phyloP scores from a whole-genome alignment of 2,888 invertebrate genomes.

The Drosophila mettleri region DNA sequence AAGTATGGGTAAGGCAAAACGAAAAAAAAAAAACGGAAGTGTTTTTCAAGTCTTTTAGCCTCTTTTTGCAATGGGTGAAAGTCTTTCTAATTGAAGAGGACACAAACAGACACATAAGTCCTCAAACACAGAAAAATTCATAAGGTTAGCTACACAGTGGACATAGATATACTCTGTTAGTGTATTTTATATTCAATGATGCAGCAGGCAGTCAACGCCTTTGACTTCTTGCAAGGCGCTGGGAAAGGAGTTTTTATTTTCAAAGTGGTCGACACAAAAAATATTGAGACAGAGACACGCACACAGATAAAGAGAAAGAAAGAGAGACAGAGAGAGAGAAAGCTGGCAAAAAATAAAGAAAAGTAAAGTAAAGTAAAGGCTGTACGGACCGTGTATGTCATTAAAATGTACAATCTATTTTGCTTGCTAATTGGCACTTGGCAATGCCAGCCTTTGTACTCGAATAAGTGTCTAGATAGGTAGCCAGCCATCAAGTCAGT shows the following conservation, averaged over 20 bases:
- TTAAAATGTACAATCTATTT: conserved; percentile 80
- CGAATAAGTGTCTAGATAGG: conserved; percentile 16
- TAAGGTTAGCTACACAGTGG: conserved; percentile 15
- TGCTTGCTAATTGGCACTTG: conserved; percentile 80
- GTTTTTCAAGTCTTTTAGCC: conserved; percentile 69
- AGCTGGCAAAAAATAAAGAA: conserved; percentile 9
- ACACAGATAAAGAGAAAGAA: conserved; percentile 14
- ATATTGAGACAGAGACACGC: no score
- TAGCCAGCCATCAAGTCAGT: conserved; percentile 8
- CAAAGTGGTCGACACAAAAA: conserved; percentile 23
- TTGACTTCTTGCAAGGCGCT: conserved; percentile 64
- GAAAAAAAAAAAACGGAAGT: conserved; percentile 71
- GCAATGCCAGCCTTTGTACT: conserved; percentile 55
- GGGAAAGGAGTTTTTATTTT: conserved; percentile 49
- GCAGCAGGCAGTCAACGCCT: conserved; percentile 77
- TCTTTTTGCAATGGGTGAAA: conserved; percentile 73
- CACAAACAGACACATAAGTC: conserved; percentile 45
- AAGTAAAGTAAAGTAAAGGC: conserved; percentile 32
- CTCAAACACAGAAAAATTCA: conserved; percentile 41
- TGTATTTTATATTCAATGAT: conserved; percentile 76
- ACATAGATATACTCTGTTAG: conserved; percentile 42
- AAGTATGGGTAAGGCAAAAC: conserved; percentile 63
- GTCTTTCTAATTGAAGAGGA: conserved; percentile 84
- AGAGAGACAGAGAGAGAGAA: not conserved
- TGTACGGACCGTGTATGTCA: conserved; percentile 65